Percentiles rank a stretch among this genome's conserved stretches.
These are phyloP conservation scores for Drosophila sp. DNA, from an alignment of 1,140 invertebrate species.

Conservation along the genomic window DNA sequence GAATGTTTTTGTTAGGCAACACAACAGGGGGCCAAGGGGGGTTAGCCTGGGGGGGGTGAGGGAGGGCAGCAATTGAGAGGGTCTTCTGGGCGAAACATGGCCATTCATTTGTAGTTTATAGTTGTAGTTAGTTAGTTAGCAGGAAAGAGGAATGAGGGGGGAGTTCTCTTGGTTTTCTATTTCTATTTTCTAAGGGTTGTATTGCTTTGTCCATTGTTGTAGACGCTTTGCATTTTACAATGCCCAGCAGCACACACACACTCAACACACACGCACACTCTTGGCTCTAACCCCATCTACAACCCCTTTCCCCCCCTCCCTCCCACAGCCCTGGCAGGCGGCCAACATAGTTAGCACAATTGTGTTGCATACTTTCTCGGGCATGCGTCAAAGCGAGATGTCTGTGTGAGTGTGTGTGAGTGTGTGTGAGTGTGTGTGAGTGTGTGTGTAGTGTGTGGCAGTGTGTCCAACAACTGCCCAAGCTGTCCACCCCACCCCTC, in stretches of 20 bases:
- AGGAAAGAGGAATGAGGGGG: neutral
- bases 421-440: conserved; percentile 30
- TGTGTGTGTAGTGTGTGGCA: conserved; percentile 29
- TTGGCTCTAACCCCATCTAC: conserved; percentile 28
- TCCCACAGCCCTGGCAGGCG: neutral
- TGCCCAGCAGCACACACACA: conserved; percentile 11
- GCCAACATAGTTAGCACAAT: conserved; percentile 79
- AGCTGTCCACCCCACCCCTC: conserved; percentile 22
- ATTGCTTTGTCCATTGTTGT: conserved; percentile 65
- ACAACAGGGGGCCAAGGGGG: conserved; percentile 15
- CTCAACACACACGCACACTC: neutral
- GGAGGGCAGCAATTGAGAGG: too few relatives aligned
- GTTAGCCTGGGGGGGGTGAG: neutral
- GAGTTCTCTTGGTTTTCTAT: conserved; percentile 1
- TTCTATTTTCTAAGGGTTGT: conserved; percentile 59
- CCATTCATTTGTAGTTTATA: conserved; percentile 74
- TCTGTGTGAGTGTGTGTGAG: conserved; percentile 33
- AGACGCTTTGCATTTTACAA: conserved; percentile 54
- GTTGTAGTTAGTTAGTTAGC: conserved; percentile 23
- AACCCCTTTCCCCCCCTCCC: neutral
- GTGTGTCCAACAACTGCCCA: conserved; percentile 68
- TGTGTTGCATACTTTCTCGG: conserved; percentile 78
- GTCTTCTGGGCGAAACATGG: conserved; percentile 30
- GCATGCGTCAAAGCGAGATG: conserved; percentile 72
- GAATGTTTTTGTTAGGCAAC: conserved; percentile 65